Evolutionary conservation across 2,888 invertebrate species (phyloP), one percentile per base, ranked within the genome.

Genomic region (Caenorhabditis sp.): DNA sequence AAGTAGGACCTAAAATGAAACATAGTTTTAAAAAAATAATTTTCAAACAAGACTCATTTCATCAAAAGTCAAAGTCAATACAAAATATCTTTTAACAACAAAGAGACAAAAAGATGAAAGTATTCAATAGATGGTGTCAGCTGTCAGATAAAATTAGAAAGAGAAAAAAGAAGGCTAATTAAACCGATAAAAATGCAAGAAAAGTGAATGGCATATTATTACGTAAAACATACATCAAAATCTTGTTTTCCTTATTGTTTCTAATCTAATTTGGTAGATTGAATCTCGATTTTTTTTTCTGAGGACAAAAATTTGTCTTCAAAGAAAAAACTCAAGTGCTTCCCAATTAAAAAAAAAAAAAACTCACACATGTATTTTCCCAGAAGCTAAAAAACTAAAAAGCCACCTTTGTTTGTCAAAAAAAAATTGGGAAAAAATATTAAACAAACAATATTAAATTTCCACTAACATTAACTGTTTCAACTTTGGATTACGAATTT

Each of bases 141-240:
- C 43, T 43, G 43, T 43, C 43, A 43, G 43, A 43, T 43, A 43
- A 43, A 70, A 43, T 36, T 53, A 58, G 56, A 10, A 21, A 58
- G 64, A 27, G 52, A 54, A 38, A 38, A 43, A 27, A 43, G 17
- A 43, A 43, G 43, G 43, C 43, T 43, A 43, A 43, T 43, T 43
- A 43, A 43, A 43, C 43, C 43, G 43, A 43, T 43, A 43, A 43
- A 43, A 43, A 43, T 43, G 43, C 43, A 43, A 43, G 43, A 43
- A 43, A 36, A 54, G 69, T 50, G 52, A 54, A 50, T 26, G 56
- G 56, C 69, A 60, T 69, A 64, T 69, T 69, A 69, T 69, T 69
- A 43, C 43, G 43, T 43, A 43, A 43, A 43, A 43, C 31, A 31
- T 10, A 4, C 31, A 31, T 31, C 31, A 31, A 43, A 43, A 43